phyloP scores from a whole-genome alignment of 2,113 vertebrate genomes.

The Mormyrus lacerda region DNA sequence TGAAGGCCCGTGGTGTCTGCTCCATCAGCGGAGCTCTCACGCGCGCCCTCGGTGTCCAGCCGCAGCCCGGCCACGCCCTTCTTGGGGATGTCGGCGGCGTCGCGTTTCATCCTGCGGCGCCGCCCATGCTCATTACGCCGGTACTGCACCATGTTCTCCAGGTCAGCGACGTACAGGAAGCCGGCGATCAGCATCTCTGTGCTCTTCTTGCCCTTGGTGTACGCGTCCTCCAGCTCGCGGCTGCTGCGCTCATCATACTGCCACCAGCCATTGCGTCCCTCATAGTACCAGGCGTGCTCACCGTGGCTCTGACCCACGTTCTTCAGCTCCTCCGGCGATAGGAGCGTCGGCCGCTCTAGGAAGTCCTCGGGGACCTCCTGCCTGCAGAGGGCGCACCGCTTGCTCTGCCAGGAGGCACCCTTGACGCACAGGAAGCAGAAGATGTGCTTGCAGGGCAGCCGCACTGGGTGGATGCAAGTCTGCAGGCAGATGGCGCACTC shows the following conservation, averaged over 20 bases:
- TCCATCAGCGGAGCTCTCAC: slow-evolving; percentile 79
- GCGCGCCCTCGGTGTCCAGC: slow-evolving; percentile 75
- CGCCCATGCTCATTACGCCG: slow-evolving; percentile 89
- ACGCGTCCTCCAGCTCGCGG: slow-evolving; percentile 88
- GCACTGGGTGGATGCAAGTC: slow-evolving; percentile 85
- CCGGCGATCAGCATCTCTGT: slow-evolving; percentile 96
- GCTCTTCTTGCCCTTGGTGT: slow-evolving; percentile 83
- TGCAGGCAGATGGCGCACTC: slow-evolving; percentile 96
- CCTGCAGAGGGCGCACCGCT: slow-evolving; percentile 87
- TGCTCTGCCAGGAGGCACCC: slow-evolving; percentile 96
- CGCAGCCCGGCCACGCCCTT: slow-evolving; percentile 93
- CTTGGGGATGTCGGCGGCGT: slow-evolving; percentile 90
- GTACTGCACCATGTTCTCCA: slow-evolving; percentile 97
- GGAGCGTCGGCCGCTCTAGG: slow-evolving; percentile 82
- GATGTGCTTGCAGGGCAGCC: slow-evolving; percentile 89
- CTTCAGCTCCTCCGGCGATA: slow-evolving; percentile 89
- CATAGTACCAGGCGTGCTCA: slow-evolving; percentile 92
- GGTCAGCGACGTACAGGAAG: slow-evolving; percentile 88
- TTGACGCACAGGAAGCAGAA: slow-evolving; percentile 97
- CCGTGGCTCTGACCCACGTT: slow-evolving; percentile 71
- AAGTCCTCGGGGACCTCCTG: slow-evolving; percentile 95
- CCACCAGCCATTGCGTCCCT: slow-evolving; percentile 97
- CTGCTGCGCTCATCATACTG: slow-evolving; percentile 94
- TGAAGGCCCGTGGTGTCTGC: slow-evolving; percentile 62
- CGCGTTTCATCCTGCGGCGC: slow-evolving; percentile 88